Conservation (phyloP, 2,113 vertebrate species). For the Okapia johnstoni region DNA sequence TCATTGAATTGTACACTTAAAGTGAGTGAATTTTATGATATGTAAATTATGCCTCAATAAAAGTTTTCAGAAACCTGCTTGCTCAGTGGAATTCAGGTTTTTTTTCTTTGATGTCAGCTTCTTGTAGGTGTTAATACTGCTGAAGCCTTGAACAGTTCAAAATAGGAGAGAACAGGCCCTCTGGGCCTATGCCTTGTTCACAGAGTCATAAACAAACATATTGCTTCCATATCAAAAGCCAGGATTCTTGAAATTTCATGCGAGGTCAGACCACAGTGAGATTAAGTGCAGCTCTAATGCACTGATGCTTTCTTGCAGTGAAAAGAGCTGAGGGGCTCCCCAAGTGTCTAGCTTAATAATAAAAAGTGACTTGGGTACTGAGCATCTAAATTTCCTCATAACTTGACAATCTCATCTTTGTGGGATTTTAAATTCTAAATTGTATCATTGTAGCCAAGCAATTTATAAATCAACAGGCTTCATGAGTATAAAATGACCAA, state of each 20-base stretch:
- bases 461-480: conserved; percentile 58
- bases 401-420: conserved; percentile 33
- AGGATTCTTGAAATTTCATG: conserved; percentile 61
- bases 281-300: conserved; percentile 49
- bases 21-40: background rate
- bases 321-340: conserved; percentile 29
- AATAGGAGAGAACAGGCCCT: conserved; percentile 41
- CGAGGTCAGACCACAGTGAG: conserved; percentile 40
- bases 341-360: conserved; percentile 62
- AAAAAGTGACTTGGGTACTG: conserved; percentile 58
- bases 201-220: conserved; percentile 69
- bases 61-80: background rate
- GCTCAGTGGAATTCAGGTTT: conserved; percentile 11
- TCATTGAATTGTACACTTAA: background rate
- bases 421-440: conserved; percentile 53
- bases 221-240: conserved; percentile 62
- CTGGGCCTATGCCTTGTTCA: conserved; percentile 8
- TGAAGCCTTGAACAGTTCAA: conserved; percentile 37
- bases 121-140: conserved; percentile 40
- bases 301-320: conserved; percentile 27
- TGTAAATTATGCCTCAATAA: conserved; percentile 15
- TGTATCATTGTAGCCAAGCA: conserved; percentile 32
- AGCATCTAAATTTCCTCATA: conserved; percentile 45
- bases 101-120: conserved; percentile 39
- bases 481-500: conserved; percentile 1